A percentile compares a stretch with the other conserved stretches of the same genome.
phyloP scores from a whole-genome alignment of 2,888 invertebrate species.

The Chrysomela aeneicollis region DNA sequence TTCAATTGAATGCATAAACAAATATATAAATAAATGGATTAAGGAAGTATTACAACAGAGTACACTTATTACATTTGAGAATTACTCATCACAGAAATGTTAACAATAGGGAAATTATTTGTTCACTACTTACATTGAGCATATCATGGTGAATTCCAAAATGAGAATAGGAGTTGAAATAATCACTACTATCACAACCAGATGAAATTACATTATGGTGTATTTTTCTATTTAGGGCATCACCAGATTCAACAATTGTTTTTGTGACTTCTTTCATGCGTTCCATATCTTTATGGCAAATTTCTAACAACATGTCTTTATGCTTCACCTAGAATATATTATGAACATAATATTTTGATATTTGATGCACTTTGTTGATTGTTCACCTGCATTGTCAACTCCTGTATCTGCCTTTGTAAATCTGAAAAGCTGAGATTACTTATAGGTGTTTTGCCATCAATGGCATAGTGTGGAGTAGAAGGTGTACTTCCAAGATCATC shows the following conservation, averaged over 20 bases:
- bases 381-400: slow-evolving; percentile 56
- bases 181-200: slow-evolving; percentile 72
- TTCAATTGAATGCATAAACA: too few relatives aligned
- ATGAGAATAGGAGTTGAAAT: slow-evolving; percentile 87
- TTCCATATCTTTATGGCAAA: slow-evolving; percentile 68
- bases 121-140: slow-evolving; percentile 74
- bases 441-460: slow-evolving; percentile 60
- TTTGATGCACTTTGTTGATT: too few relatives aligned
- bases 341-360: not conserved
- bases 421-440: slow-evolving; percentile 59
- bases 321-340: slow-evolving; percentile 66
- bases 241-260: slow-evolving; percentile 63
- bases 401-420: slow-evolving; percentile 58
- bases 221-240: slow-evolving; percentile 42
- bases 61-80: too few relatives aligned
- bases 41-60: too few relatives aligned
- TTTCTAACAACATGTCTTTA: slow-evolving; percentile 66
- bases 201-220: slow-evolving; percentile 58
- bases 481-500: slow-evolving; percentile 63
- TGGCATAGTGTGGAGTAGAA: slow-evolving; percentile 61
- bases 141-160: slow-evolving; percentile 94
- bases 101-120: too few relatives aligned
- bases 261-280: slow-evolving; percentile 70
- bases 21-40: too few relatives aligned
- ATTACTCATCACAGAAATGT: too few relatives aligned